Base-by-base conservation (phyloP, 2,113 vertebrate species). In the Notarius quadriscutis region DNA sequence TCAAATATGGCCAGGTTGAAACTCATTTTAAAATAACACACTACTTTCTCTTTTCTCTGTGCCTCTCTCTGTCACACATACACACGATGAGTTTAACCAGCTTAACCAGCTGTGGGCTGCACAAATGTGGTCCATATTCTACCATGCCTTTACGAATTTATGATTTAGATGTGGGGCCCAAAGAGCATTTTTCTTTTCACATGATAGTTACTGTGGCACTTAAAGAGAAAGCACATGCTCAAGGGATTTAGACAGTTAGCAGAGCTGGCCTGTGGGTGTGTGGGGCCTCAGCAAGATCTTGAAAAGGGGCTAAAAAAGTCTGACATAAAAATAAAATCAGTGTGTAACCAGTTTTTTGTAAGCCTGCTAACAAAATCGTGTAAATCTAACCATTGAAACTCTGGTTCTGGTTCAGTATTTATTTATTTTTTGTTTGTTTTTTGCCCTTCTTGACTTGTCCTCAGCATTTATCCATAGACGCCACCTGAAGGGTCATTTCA, bases 41-140 rank as follows among this genome's bases (percentile, higher is more conserved):
- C 62, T 60, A 62, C 30, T 48, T 81, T 62, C 9, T 41, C 18
- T 62, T 41, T 48, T 60, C 77, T 34, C 25, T n/a, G 7, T 34
- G 50, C 17, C 34, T 62, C 57, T 75, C 41, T 25, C 58, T 63
- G 67, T 55, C n/a, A 71, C 50, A 63, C 27, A 65, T 34, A n/a
- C 53, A 75, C 69, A 78, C 30, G 20, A 20, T 81, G 71, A 84
- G 75, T 79, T 74, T 30, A 48, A 48, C 62, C 69, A 89, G 55
- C 78, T 87, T 89, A 89, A 88, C 86, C 87, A 89, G 82, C 88
- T 86, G 88, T 87, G 86, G 77, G 81, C 8, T 20, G 60, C 48
- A 84, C 80, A 90, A 62, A 87, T 83, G 57, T 48, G 67, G 53
- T 80, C 89, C 81, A 74, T 87, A 90, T 91, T 87, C 90, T 82